Evolutionary conservation across 2,888 invertebrate species (phyloP), one percentile per base, ranked within the genome.

Genomic region (Lycia hirtaria): DNA sequence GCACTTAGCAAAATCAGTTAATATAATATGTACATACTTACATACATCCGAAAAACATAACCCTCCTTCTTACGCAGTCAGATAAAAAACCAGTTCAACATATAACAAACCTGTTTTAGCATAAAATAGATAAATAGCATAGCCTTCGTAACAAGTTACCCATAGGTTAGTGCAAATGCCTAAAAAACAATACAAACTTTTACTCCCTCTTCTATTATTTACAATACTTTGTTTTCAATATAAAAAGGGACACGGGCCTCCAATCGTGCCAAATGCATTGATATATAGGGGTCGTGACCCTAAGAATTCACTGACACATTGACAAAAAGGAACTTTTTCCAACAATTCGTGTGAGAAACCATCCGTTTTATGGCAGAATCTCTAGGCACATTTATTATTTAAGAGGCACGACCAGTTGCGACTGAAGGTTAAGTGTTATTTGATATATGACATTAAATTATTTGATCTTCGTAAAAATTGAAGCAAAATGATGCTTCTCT

Each of bases 271-370:
- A 68, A 72, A 66, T 71, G 69, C 73, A 72, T 68, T 74, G 75
- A 74, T 74, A 73, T 72, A 74, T 75, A 48, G 69, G 28, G 68
- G 67, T 69, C 62, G 38, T 54, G 60, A 56, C 65, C 65, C 61
- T 57, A 44, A 56, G 41, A 56, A 45, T 40, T 56, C 40, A 45
- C 52, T 55, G 62, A 62, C 62, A 62, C 53, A 58, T 60, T 63
- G 63, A 66, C 64, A 64, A 64, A 62, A 64, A 58, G 55, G 33
- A 62, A 62, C 52, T 56, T 52, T 63, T 51, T 35, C 40, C 5
- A 48, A 54, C 62, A 59, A 65, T 58, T 55, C 57, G 47, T 43
- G 61, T 56, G 54, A 60, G 55, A 55, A 58, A 65, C 60, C 62
- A 56, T 54, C 22, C 58, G 56, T 51, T 60, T 65, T 59, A 65